Percentiles rank a stretch among this genome's conserved stretches.
Conservation (phyloP, 2,888 invertebrate species). For the Eilema depressum region DNA sequence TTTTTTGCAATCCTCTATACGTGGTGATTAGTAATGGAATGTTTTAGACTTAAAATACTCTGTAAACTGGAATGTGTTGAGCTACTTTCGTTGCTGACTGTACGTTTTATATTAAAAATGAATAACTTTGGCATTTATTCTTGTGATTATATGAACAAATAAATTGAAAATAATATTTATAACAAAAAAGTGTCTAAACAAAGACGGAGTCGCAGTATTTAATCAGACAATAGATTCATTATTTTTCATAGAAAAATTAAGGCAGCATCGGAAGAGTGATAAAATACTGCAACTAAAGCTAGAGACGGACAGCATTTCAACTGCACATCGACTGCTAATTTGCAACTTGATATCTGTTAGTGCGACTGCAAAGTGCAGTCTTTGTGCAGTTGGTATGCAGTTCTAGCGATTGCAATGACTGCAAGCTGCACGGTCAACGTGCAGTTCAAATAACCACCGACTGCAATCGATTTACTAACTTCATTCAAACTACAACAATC, state of each 20-base stretch:
- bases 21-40: not conserved
- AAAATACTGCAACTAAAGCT: not conserved
- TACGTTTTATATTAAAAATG: not conserved
- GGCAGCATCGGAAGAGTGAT: not conserved
- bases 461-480: not conserved
- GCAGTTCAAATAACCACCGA: not conserved
- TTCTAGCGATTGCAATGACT: too few species aligned
- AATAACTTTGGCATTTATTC: conserved; percentile 10
- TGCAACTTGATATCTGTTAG: not conserved
- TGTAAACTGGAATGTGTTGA: conserved; percentile 1
- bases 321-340: not conserved
- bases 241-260: not conserved
- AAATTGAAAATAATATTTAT: not conserved
- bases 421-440: too few species aligned
- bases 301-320: not conserved
- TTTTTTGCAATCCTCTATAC: not conserved
- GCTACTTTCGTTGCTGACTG: conserved; percentile 4
- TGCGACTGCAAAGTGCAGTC: too few species aligned
- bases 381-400: not conserved
- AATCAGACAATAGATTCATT: not conserved
- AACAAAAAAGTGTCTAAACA: not conserved
- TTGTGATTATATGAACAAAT: not conserved
- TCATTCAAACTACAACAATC: not conserved
- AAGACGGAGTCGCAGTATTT: not conserved
- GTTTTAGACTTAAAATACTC: not conserved